phyloP scores from a whole-genome alignment of 2,797 vertebrate species.

The Loriculus beryllinus region DNA sequence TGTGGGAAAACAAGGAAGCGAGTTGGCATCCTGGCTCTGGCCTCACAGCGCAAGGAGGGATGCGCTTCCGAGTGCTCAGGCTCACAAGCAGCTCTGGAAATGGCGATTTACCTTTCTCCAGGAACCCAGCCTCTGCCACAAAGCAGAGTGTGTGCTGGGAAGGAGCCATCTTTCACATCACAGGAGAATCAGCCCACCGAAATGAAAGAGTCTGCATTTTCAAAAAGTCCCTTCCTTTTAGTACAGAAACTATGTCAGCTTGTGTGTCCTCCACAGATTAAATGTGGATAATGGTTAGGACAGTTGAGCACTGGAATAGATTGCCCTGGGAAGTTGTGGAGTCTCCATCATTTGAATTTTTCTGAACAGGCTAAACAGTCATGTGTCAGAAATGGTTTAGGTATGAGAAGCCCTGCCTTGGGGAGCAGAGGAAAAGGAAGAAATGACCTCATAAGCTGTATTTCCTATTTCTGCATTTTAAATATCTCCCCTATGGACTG shows the following conservation, averaged over 20 bases:
- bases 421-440: background rate
- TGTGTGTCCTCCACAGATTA: background rate
- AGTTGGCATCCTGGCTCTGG: background rate
- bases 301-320: background rate
- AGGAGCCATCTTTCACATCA: background rate
- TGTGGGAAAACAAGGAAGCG: background rate
- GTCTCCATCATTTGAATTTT: background rate
- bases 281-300: background rate
- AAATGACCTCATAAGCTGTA: background rate
- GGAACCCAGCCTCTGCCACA: background rate
- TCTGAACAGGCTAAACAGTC: background rate
- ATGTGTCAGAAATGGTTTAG: constrained; percentile 25
- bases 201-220: background rate
- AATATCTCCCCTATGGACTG: background rate
- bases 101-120: background rate
- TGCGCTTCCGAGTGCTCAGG: background rate
- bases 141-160: background rate
- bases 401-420: background rate
- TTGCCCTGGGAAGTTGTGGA: constrained; percentile 10
- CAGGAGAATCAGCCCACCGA: background rate
- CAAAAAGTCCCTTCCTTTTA: background rate
- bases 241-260: background rate
- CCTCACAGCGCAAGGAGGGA: background rate
- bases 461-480: background rate
- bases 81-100: background rate